These are phyloP conservation scores for Cotesia glomerata DNA, from an alignment of 1,140 invertebrate genomes.

Conservation along the genomic window DNA sequence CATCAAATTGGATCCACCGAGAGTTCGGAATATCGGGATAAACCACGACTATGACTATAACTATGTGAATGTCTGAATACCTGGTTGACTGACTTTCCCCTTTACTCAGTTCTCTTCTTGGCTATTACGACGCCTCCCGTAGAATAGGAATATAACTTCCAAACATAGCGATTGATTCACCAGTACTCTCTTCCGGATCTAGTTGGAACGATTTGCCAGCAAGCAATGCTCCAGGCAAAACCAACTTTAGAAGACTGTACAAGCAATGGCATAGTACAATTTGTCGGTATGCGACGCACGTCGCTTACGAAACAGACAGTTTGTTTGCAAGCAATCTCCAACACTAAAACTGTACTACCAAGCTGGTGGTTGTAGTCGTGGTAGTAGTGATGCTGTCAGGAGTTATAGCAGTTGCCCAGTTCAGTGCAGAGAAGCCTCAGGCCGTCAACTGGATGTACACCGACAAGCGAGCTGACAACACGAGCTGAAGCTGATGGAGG, in stretches of 20 bases:
- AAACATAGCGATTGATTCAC: neutral
- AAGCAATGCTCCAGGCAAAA: neutral
- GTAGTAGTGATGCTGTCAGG: no score
- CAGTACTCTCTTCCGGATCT: neutral
- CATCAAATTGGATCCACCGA: slow-evolving; percentile 55
- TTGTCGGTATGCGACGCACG: slow-evolving; percentile 17
- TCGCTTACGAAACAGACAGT: slow-evolving; percentile 22
- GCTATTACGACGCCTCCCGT: neutral
- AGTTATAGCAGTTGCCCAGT: neutral
- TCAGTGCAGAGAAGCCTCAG: neutral
- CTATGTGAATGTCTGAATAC: slow-evolving; percentile 31
- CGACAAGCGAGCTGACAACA: neutral
- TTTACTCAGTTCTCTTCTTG: neutral
- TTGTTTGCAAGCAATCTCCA: neutral
- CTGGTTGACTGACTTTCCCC: neutral
- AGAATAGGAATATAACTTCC: neutral
- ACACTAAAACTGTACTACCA: neutral
- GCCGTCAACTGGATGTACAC: neutral
- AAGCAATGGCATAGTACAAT: neutral
- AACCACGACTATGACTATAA: slow-evolving; percentile 49
- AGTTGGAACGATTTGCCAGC: neutral
- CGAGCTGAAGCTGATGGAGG: neutral
- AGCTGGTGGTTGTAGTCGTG: no score
- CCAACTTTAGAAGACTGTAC: neutral
- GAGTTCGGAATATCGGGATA: slow-evolving; percentile 45